Base-by-base conservation (phyloP, 2,888 invertebrate genomes). In the Labia minor region DNA sequence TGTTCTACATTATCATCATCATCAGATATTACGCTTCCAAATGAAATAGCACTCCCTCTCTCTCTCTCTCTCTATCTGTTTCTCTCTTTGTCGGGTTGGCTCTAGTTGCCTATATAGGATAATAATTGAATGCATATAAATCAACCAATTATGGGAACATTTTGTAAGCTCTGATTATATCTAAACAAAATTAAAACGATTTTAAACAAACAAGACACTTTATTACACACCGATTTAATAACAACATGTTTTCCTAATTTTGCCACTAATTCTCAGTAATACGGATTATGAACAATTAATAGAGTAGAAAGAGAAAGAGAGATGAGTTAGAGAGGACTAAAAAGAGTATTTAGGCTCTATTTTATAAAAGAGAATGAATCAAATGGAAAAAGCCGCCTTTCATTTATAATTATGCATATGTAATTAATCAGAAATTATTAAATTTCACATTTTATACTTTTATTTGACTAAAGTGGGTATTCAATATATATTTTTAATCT, bases 41-140 rank as follows among this genome's bases (percentile, higher is more conserved):
- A 26, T 26, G 26, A 26, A 26, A 26, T 26, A 26, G 26, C 26
- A 26, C 26, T 8, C 26, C 26, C 26, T 14, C 49, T 10, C 49
- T 14, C 49, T 14, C 49, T 10, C 14, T 14, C 49, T 14, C 49
- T 10, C 49, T 49, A 4, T 49, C 49, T 33, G 6, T 33, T 14
- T 49, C 16, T 4, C 49, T 49, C 49, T 49, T 16, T 49, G 6
- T 49, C n/a, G 49, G 49, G 8, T 14, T 49, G n/a, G n/a, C n/a
- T n/a, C n/a, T n/a, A n/a, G n/a, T n/a, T n/a, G n/a, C n/a, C 26
- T 26, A 26, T 26, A 49, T 49, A 49, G 49, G 49, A 49, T 49
- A 49, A 49, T 49, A 49, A 49, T 49, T 49, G 49, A 49, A 49
- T 49, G 49, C 49, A 49, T 49, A 49, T 49, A 49, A 49, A 49